Evolutionary conservation across 2,113 vertebrate genomes (phyloP).

Genomic region (Fukomys damarensis): DNA sequence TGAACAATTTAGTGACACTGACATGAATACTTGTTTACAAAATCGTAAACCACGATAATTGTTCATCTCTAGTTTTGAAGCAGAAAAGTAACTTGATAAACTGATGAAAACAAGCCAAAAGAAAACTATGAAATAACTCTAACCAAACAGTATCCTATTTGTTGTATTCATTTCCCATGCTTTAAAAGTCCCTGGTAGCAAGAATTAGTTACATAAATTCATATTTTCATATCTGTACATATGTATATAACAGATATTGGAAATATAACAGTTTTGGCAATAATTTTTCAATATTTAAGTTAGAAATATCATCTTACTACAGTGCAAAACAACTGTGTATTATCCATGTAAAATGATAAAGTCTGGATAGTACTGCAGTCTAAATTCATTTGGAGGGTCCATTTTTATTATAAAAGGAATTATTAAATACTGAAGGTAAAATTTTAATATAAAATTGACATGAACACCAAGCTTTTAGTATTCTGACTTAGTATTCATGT

Average conservation of each 20-base stretch:
- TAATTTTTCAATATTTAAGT: constrained; percentile 71
- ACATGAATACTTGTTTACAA: constrained; percentile 72
- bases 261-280: constrained; percentile 62
- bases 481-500: not conserved
- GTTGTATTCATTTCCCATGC: constrained; percentile 41
- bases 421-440: constrained; percentile 26
- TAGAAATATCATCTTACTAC: constrained; percentile 42
- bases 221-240: not conserved
- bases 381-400: constrained; percentile 60
- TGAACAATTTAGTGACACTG: constrained; percentile 61
- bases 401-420: constrained; percentile 54
- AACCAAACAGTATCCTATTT: constrained; percentile 43
- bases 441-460: not conserved
- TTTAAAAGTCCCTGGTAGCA: constrained; percentile 56
- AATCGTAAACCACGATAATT: constrained; percentile 55
- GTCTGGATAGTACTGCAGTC: constrained; percentile 6
- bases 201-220: constrained; percentile 45
- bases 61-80: constrained; percentile 65
- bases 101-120: not conserved
- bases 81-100: constrained; percentile 63
- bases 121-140: constrained; percentile 44
- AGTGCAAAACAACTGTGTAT: constrained; percentile 63
- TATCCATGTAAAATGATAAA: constrained; percentile 34
- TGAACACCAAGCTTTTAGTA: not conserved
- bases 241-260: too few species aligned